phyloP scores from a whole-genome alignment of 2,888 invertebrate species.

The Quadroppia sp. region DNA sequence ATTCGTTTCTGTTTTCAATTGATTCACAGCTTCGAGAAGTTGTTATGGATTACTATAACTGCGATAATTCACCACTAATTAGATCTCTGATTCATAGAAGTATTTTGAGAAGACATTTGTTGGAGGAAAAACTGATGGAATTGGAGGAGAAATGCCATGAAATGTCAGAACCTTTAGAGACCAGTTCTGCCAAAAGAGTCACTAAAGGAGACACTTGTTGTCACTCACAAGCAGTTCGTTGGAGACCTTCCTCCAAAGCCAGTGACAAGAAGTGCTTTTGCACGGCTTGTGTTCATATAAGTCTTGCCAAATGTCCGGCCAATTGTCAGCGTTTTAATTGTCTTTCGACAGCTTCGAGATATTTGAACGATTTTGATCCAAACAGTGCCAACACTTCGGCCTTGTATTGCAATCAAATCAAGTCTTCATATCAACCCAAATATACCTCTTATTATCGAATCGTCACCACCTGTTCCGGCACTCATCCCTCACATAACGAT shows the following conservation, averaged over 20 bases:
- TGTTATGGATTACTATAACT: conserved; percentile 68
- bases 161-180: conserved; percentile 19
- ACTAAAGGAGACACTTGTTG: conserved; percentile 41
- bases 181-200: neutral
- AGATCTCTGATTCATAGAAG: conserved; percentile 47
- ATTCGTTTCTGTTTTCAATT: conserved; percentile 31
- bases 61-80: conserved; percentile 58
- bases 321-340: conserved; percentile 42
- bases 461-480: conserved; percentile 40
- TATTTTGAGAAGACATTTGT: conserved; percentile 45
- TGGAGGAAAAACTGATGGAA: conserved; percentile 46
- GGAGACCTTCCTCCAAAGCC: conserved; percentile 40
- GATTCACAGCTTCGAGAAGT: conserved; percentile 65
- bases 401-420: conserved; percentile 41
- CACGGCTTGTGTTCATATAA: conserved; percentile 42
- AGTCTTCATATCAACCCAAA: conserved; percentile 41
- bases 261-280: conserved; percentile 42
- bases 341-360: conserved; percentile 40
- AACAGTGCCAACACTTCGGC: conserved; percentile 40
- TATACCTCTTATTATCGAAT: conserved; percentile 43
- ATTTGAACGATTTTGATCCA: conserved; percentile 39
- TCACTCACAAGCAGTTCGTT: conserved; percentile 41
- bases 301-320: conserved; percentile 40
- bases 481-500: neutral
- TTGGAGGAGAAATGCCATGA: conserved; percentile 46